Percentiles rank a stretch among this genome's conserved stretches.
Evolutionary conservation across 2,888 invertebrate species (phyloP).

Genomic region (Sepiola atlantica): DNA sequence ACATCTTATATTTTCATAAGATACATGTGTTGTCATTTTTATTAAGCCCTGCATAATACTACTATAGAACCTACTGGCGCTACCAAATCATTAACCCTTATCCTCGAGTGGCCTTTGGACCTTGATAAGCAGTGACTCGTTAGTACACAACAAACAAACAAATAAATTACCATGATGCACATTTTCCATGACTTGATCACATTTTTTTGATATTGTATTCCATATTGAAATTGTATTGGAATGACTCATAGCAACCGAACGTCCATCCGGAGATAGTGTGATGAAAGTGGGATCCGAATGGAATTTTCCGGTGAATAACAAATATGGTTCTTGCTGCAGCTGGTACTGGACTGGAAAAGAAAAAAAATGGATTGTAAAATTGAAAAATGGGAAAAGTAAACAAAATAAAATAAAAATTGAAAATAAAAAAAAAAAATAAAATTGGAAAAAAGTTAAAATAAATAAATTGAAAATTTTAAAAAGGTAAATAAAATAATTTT

Average conservation of each 20-base stretch:
- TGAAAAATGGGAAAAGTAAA: background rate
- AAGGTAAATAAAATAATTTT: too few species aligned
- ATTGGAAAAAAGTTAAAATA: too few species aligned
- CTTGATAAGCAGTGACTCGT: too few species aligned
- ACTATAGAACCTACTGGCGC: too few species aligned
- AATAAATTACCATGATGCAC: constrained; percentile 76
- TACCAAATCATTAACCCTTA: too few species aligned
- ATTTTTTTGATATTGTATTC: constrained; percentile 80
- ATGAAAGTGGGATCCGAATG: constrained; percentile 77
- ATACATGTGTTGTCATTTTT: too few species aligned
- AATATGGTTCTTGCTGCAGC: constrained; percentile 85
- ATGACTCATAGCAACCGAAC: constrained; percentile 84
- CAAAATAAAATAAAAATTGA: too few species aligned
- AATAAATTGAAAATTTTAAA: too few species aligned
- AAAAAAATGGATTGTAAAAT: constrained; percentile 36
- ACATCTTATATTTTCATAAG: too few species aligned
- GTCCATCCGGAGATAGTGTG: constrained; percentile 86
- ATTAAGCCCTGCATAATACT: too few species aligned
- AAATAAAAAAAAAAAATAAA: too few species aligned
- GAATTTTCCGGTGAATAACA: constrained; percentile 80
- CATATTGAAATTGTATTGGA: constrained; percentile 82
- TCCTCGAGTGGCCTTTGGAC: too few species aligned
- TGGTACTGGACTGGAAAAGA: constrained; percentile 83
- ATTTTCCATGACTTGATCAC: constrained; percentile 82
- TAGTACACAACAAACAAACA: background rate